Conservation (phyloP, 1,140 invertebrate species). For the Drosophila carrolli region DNA sequence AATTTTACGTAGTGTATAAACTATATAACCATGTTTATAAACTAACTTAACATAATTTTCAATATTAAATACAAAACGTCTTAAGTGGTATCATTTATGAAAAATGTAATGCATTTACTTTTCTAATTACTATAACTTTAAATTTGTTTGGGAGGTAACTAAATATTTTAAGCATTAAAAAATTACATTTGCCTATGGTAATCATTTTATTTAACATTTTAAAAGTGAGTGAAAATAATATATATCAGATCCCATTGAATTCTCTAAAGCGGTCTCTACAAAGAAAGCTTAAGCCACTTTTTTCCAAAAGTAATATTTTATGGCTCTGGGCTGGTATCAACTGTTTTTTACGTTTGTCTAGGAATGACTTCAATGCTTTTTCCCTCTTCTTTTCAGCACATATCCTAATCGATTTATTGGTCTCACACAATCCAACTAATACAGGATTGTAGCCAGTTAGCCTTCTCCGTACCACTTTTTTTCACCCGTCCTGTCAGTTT, state of each 20-base stretch:
- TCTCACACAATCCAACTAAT: slow-evolving; percentile 45
- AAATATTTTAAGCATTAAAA: no score
- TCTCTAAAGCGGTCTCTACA: background rate
- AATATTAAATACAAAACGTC: no score
- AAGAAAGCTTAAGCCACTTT: background rate
- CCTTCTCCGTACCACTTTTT: background rate
- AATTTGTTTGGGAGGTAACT: no score
- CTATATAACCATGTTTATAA: no score
- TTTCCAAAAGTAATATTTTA: slow-evolving; percentile 25
- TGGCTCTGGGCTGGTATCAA: background rate
- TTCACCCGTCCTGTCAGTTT: slow-evolving; percentile 29
- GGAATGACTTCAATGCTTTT: slow-evolving; percentile 22
- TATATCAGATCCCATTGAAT: background rate
- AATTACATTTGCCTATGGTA: no score
- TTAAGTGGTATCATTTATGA: no score
- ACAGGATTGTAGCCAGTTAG: slow-evolving; percentile 23
- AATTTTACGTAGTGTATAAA: no score
- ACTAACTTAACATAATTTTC: no score
- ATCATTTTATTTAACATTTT: no score
- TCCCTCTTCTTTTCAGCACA: slow-evolving; percentile 33
- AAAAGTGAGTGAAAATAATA: no score
- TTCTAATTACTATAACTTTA: no score
- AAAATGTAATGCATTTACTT: no score
- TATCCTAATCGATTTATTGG: slow-evolving; percentile 72
- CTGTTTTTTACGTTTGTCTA: slow-evolving; percentile 17